Conservation (phyloP, 1,140 invertebrate species). For the Drosophila pachea region DNA sequence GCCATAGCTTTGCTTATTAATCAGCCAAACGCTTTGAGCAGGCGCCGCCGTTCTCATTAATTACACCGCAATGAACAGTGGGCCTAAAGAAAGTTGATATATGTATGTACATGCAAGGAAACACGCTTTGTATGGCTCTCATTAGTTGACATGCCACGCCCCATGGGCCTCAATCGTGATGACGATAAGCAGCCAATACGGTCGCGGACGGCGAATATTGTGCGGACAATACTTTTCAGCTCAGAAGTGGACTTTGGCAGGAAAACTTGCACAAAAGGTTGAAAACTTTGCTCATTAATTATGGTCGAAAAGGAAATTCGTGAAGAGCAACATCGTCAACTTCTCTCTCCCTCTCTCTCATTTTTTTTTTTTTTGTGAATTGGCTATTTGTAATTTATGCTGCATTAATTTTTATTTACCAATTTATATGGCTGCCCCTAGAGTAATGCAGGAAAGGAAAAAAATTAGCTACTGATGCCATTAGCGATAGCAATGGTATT, state of each 20-base stretch:
- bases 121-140: conserved; percentile 37
- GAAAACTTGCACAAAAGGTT: conserved; percentile 64
- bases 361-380: too few species aligned
- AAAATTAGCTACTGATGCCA: conserved; percentile 45
- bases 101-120: too few species aligned
- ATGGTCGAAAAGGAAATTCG: conserved; percentile 55
- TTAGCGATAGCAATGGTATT: conserved; percentile 55
- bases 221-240: conserved; percentile 42
- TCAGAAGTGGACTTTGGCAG: conserved; percentile 15
- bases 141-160: conserved; percentile 65
- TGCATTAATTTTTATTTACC: conserved; percentile 61
- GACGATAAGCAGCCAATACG: conserved; percentile 56
- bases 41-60: conserved; percentile 41
- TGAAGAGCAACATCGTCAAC: conserved; percentile 37
- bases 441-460: neutral
- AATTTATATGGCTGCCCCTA: conserved; percentile 52
- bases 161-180: conserved; percentile 15
- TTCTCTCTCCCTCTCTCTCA: too few species aligned
- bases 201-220: conserved; percentile 21
- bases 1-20: conserved; percentile 39
- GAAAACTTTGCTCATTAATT: conserved; percentile 69
- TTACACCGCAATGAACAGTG: conserved; percentile 40
- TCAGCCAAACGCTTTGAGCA: conserved; percentile 43
- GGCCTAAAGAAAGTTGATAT: conserved; percentile 3
- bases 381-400: conserved; percentile 58